Conservation (phyloP, 2,113 vertebrate species). For the Noctilio leporinus region DNA sequence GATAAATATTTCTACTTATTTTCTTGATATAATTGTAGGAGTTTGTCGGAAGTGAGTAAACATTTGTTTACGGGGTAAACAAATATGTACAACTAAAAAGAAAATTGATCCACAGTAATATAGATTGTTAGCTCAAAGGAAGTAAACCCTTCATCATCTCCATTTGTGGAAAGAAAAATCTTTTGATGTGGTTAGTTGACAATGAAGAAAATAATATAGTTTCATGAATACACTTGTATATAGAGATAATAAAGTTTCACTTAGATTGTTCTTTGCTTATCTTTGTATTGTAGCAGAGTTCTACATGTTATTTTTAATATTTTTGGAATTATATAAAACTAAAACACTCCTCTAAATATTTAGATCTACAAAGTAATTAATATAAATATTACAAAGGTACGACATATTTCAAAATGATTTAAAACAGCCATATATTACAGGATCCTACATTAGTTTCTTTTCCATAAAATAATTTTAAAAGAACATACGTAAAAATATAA, state of each 20-base stretch:
- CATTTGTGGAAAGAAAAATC: background rate
- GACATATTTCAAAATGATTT: background rate
- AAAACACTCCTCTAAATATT: background rate
- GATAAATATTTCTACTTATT: background rate
- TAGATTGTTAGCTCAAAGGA: background rate
- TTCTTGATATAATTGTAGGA: background rate
- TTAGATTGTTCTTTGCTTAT: constrained; percentile 22
- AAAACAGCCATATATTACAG: background rate
- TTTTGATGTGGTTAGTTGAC: background rate
- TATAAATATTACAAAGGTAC: background rate
- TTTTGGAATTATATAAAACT: background rate
- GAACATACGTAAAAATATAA: background rate
- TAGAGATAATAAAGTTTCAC: background rate
- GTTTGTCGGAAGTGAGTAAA: background rate
- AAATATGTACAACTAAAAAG: background rate
- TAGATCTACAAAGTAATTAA: constrained; percentile 34
- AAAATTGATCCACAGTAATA: background rate
- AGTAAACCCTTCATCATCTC: background rate
- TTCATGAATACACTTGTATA: background rate
- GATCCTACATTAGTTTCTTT: background rate
- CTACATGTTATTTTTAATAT: background rate
- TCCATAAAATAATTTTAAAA: background rate
- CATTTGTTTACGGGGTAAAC: background rate
- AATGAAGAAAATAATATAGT: constrained; percentile 43
- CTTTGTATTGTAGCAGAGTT: constrained; percentile 29